These are phyloP conservation scores for Rutilus rutilus DNA, from an alignment of 2,113 vertebrate genomes.

Conservation along the genomic window DNA sequence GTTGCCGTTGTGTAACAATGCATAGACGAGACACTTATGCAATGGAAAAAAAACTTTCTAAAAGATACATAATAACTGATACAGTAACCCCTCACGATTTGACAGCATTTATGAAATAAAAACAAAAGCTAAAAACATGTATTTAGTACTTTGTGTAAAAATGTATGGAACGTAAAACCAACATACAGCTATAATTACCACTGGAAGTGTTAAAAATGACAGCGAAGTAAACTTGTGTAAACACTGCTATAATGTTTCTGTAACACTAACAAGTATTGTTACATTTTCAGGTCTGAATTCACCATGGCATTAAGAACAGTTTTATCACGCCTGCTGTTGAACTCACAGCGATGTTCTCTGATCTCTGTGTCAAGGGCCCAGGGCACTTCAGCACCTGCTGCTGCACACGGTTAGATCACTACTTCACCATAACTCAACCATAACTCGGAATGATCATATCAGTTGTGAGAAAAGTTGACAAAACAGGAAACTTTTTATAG, in stretches of 20 bases:
- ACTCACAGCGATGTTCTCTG: slow-evolving; percentile 21
- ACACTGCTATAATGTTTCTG: neutral
- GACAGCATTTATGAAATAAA: neutral
- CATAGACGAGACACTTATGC: neutral
- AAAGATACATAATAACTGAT: neutral
- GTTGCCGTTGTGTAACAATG: neutral
- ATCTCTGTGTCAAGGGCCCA: slow-evolving; percentile 46
- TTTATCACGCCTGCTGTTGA: slow-evolving; percentile 48
- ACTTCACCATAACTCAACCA: neutral
- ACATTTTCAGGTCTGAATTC: neutral
- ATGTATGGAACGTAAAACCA: neutral
- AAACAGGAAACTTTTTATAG: neutral
- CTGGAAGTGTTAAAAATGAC: neutral
- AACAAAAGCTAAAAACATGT: neutral
- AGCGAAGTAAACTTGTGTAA: neutral
- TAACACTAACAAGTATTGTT: neutral
- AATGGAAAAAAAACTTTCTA: neutral
- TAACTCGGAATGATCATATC: neutral
- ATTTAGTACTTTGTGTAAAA: neutral
- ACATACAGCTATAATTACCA: neutral
- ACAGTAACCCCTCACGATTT: neutral
- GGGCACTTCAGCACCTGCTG: slow-evolving; percentile 49
- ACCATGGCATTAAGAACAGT: slow-evolving; percentile 62
- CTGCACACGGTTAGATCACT: slow-evolving; percentile 53
- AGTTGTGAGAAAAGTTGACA: neutral